Evolutionary conservation across 2,888 invertebrate species (phyloP).

Genomic region (Xestia sexstrigata): DNA sequence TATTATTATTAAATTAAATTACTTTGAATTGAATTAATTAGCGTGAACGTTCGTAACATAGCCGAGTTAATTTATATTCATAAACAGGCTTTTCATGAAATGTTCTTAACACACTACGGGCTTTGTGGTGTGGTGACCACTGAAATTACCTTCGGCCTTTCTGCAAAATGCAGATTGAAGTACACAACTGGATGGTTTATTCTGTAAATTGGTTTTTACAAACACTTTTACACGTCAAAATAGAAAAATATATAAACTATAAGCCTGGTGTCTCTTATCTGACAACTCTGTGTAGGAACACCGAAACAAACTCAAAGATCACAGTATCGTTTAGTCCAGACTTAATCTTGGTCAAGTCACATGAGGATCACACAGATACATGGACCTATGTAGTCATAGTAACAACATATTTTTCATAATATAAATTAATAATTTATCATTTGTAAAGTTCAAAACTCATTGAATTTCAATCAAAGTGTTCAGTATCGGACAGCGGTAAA

Average conservation of each 20-base stretch:
- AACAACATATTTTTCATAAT: background rate
- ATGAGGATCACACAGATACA: background rate
- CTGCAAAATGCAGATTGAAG: background rate
- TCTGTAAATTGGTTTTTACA: background rate
- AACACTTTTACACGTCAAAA: no score
- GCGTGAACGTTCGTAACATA: no score
- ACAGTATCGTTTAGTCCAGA: background rate
- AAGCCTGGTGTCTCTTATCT: background rate
- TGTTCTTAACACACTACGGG: background rate
- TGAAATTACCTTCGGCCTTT: background rate
- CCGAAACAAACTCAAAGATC: background rate
- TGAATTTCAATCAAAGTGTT: background rate
- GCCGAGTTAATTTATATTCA: constrained; percentile 9
- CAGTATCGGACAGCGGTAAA: background rate
- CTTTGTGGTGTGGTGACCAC: background rate
- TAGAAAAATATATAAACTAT: background rate
- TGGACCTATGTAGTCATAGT: background rate
- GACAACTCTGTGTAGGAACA: background rate
- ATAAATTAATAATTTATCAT: background rate
- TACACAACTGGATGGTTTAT: background rate
- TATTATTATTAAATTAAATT: no score
- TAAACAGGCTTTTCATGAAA: background rate
- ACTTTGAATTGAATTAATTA: no score
- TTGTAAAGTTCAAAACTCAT: background rate
- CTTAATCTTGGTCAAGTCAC: background rate